phyloP scores from a whole-genome alignment of 2,113 vertebrate species.

The Callaeas wilsoni region DNA sequence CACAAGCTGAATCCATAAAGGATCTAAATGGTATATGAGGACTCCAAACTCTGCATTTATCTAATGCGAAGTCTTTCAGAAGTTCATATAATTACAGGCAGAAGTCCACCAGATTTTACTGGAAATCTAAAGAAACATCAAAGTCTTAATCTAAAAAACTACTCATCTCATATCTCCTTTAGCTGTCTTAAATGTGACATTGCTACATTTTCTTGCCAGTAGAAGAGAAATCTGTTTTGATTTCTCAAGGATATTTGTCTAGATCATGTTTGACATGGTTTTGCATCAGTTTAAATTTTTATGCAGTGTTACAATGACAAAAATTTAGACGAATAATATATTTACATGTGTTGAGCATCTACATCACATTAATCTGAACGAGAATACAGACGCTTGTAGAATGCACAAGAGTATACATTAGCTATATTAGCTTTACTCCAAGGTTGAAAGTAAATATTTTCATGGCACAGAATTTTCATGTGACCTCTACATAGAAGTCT shows the following conservation, averaged over 20 bases:
- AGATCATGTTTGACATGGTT: neutral
- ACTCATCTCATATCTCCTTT: neutral
- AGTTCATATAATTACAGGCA: neutral
- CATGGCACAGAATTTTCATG: neutral
- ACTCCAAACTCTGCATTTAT: neutral
- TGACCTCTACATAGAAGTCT: neutral
- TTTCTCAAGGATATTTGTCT: neutral
- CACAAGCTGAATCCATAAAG: neutral
- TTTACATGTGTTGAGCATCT: neutral
- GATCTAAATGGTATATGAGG: neutral
- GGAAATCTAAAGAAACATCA: neutral
- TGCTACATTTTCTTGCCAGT: neutral
- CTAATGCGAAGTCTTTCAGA: neutral
- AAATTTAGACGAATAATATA: neutral
- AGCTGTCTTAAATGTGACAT: neutral
- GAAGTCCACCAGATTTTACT: neutral
- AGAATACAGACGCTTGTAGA: neutral
- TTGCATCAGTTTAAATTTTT: neutral
- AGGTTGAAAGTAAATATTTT: neutral
- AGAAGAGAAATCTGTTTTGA: neutral
- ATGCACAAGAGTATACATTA: neutral
- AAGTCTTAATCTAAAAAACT: neutral
- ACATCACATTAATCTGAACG: neutral
- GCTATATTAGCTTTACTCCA: neutral
- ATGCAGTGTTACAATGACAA: neutral